Evolutionary conservation across 2,888 invertebrate genomes (phyloP).

Genomic region (Leistus spinibarbis): DNA sequence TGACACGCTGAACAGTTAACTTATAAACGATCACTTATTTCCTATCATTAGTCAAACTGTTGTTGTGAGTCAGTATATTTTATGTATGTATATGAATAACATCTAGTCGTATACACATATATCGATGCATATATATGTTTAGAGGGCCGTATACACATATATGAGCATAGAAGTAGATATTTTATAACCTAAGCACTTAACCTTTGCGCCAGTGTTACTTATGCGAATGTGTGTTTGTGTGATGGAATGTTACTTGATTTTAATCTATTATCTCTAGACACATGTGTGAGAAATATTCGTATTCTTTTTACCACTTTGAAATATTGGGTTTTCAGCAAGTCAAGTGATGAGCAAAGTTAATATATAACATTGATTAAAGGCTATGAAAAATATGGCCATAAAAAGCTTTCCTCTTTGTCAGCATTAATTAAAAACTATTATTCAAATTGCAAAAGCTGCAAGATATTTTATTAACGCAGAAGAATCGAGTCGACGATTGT

Average conservation of each 20-base stretch:
- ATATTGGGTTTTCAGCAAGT: not conserved
- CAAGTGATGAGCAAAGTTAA: no score
- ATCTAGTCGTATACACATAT: not conserved
- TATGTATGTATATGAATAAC: not conserved
- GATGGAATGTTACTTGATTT: not conserved
- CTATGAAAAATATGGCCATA: no score
- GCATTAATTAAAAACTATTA: no score
- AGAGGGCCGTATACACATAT: not conserved
- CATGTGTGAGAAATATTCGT: not conserved
- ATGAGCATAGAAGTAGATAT: not conserved
- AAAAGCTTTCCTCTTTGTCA: no score
- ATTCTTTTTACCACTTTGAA: not conserved
- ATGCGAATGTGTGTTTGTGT: not conserved
- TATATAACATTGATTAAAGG: no score
- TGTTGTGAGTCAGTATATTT: not conserved
- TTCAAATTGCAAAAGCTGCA: no score
- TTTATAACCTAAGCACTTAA: not conserved
- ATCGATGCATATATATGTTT: not conserved
- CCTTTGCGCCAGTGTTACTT: not conserved
- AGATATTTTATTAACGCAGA: no score
- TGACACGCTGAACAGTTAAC: not conserved
- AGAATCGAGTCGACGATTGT: no score
- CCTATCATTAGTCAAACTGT: not conserved
- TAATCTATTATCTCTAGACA: not conserved
- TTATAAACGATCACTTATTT: not conserved